These are phyloP conservation scores for Manduca sexta DNA, from an alignment of 1,140 invertebrate genomes.

Conservation along the genomic window DNA sequence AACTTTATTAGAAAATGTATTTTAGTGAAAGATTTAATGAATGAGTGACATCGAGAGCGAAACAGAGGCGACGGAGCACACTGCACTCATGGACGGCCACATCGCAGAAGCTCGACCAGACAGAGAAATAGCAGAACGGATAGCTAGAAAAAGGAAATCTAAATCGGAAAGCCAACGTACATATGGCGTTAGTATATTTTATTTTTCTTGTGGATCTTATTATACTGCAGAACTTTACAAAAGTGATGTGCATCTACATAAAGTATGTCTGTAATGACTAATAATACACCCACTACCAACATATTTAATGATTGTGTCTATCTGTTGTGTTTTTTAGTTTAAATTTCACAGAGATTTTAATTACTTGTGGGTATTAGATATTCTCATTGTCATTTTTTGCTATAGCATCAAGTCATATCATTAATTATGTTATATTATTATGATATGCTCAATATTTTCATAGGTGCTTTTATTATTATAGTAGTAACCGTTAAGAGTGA, in stretches of 20 bases:
- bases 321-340: too few relatives aligned
- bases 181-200: slow-evolving; percentile 55
- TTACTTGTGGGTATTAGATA: too few relatives aligned
- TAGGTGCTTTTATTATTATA: too few relatives aligned
- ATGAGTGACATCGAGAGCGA: slow-evolving; percentile 63
- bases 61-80: slow-evolving; percentile 77
- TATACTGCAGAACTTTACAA: background rate
- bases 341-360: too few relatives aligned
- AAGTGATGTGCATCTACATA: background rate
- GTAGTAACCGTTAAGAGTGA: too few relatives aligned
- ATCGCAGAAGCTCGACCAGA: slow-evolving; percentile 74
- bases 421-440: too few relatives aligned
- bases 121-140: slow-evolving; percentile 64
- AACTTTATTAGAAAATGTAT: slow-evolving; percentile 34
- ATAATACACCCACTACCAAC: slow-evolving; percentile 12
- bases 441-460: too few relatives aligned
- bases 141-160: slow-evolving; percentile 58
- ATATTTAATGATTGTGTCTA: background rate
- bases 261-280: slow-evolving; percentile 1
- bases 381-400: too few relatives aligned
- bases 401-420: too few relatives aligned
- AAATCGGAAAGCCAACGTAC: slow-evolving; percentile 51
- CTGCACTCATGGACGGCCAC: slow-evolving; percentile 86
- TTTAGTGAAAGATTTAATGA: slow-evolving; percentile 39
- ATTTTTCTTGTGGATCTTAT: too few relatives aligned